A percentile compares a stretch with the other conserved stretches of the same genome.
phyloP scores from a whole-genome alignment of 1,140 invertebrate species.

The Trichomalopsis sarcophagae region DNA sequence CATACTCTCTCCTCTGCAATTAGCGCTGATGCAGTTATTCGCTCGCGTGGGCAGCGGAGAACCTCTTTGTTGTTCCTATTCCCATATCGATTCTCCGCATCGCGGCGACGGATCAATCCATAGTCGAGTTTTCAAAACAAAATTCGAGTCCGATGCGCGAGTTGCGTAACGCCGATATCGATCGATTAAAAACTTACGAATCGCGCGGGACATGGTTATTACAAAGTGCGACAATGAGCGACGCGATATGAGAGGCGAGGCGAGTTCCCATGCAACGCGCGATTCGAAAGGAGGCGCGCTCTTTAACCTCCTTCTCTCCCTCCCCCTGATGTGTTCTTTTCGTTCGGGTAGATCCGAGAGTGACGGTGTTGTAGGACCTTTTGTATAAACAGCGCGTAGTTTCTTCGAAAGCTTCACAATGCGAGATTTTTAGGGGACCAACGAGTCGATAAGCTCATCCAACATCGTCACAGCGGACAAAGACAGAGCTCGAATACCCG shows the following conservation, averaged over 20 bases:
- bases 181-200: too few species aligned
- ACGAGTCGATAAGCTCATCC: neutral
- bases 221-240: constrained; percentile 32
- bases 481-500: neutral
- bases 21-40: constrained; percentile 30
- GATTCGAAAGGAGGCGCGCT: constrained; percentile 20
- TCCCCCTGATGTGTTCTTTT: neutral
- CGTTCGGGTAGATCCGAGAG: neutral
- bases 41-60: neutral
- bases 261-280: constrained; percentile 23
- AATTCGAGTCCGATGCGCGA: neutral
- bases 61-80: neutral
- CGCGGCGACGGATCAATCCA: neutral
- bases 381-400: too few species aligned
- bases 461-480: neutral
- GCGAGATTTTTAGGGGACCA: too few species aligned
- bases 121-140: neutral
- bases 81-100: neutral
- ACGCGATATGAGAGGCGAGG: neutral
- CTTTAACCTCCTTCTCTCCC: constrained; percentile 27
- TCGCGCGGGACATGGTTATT: constrained; percentile 22
- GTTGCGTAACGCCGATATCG: too few species aligned
- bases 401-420: too few species aligned
- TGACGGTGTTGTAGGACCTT: too few species aligned
- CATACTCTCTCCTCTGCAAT: constrained; percentile 32